These are phyloP conservation scores for Lasiurus cinereus DNA, from an alignment of 2,113 vertebrate genomes.

Conservation along the genomic window DNA sequence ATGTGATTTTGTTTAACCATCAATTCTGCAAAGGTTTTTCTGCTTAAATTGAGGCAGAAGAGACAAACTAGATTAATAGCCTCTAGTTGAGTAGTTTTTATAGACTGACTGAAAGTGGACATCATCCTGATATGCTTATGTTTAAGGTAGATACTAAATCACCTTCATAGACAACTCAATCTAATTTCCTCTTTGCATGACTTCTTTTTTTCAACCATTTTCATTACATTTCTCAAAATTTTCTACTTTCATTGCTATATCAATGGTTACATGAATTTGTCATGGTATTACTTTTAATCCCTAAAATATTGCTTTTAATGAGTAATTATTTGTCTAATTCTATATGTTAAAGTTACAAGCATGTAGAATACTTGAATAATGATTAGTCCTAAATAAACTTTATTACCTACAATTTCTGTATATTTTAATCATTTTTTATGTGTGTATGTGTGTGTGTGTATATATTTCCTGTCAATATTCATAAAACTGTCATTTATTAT, in stretches of 20 bases:
- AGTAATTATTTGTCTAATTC: not conserved
- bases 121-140: not conserved
- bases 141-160: not conserved
- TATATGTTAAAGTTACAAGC: not conserved
- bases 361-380: not conserved
- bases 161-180: not conserved
- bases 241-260: not conserved
- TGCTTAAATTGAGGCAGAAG: not conserved
- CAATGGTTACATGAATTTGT: not conserved
- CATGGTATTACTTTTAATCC: not conserved
- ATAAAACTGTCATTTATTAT: not conserved
- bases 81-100: not conserved
- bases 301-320: not conserved
- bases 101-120: not conserved
- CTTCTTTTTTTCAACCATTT: not conserved
- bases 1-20: not conserved
- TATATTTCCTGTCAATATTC: too few relatives aligned
- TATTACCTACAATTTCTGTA: not conserved
- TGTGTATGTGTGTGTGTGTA: not conserved
- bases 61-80: not conserved
- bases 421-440: not conserved
- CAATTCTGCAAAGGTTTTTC: not conserved
- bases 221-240: slow-evolving; percentile 27
- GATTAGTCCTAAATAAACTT: not conserved
- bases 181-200: slow-evolving; percentile 34